Conservation (phyloP, 1,140 invertebrate genomes). For the Panagrolaimus sp. region DNA sequence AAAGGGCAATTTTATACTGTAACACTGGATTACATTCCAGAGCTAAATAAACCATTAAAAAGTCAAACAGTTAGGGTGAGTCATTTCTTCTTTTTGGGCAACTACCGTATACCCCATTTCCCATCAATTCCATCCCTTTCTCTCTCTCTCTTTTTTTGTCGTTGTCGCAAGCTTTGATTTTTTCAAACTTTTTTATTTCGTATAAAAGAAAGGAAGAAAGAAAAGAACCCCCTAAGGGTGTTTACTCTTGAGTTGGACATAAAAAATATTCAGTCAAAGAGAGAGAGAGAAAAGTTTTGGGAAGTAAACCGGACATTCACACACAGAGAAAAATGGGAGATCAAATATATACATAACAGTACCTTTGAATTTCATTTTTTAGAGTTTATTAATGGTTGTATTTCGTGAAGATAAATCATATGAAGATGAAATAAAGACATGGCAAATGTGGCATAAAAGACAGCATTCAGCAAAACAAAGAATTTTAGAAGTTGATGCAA, state of each 20-base stretch:
- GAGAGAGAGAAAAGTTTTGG: background rate
- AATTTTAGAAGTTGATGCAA: slow-evolving; percentile 95
- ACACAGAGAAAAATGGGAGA: background rate
- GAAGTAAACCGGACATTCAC: no score
- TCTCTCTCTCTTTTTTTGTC: no score
- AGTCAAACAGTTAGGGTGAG: slow-evolving; percentile 86
- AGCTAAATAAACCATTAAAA: slow-evolving; percentile 80
- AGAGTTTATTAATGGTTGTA: slow-evolving; percentile 96
- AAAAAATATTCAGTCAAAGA: background rate
- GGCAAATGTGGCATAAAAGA: slow-evolving; percentile 98
- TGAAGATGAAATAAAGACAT: slow-evolving; percentile 96
- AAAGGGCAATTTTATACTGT: slow-evolving; percentile 96
- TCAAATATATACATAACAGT: slow-evolving; percentile 30
- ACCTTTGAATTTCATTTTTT: slow-evolving; percentile 62
- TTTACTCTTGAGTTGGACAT: no score
- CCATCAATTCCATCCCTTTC: background rate
- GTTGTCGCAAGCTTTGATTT: no score
- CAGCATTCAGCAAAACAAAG: slow-evolving; percentile 97
- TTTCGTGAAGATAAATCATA: slow-evolving; percentile 95
- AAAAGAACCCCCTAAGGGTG: no score
- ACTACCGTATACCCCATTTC: slow-evolving; percentile 12
- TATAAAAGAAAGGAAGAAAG: no score
- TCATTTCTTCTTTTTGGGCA: background rate
- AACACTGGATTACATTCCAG: slow-evolving; percentile 88
- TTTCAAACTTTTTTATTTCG: no score